Base-by-base conservation (phyloP, 2,113 vertebrate species). In the Jaculus jaculus region DNA sequence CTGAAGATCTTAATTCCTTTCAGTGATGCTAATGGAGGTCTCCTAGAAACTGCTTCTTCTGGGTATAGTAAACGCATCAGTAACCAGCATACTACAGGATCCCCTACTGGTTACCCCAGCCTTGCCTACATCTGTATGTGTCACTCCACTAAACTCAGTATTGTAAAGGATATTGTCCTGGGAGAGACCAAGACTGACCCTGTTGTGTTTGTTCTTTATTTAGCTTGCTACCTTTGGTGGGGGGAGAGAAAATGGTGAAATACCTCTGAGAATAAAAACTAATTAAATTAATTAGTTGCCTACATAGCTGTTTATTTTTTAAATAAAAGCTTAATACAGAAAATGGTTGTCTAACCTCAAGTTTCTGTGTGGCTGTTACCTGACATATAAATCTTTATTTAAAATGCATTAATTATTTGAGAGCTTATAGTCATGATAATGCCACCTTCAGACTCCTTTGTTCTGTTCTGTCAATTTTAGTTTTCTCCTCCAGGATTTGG, bases 361-460 rank as follows among this genome's bases (percentile, higher is more conserved):
- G 95, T 92, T 93, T 54, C 61, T 91, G 4, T 37, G 51, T 68
- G 58, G 84, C 66, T 77, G 30, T 77, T 83, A 84, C 34, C 77
- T 84, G 39, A 90, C 58, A 5, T 73, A 18, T 92, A 93, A 93
- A 75, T 85, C 94, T 83, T 92, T 79, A 88, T 89, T 72, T 90
- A 16, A 79, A 90, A 17, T 47, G 39, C 23, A 58, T 93, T 88
- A 54, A 82, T 96, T 87, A 91, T 93, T 94, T 37, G 5, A 58
- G 30, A 20, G 21, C 24, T 87, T 77, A 74, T 69, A 77, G 61
- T 74, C 79, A 30, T 61, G 82, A 71, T 51, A 80, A 7, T 69
- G 7, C 37, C 74, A n/a, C 74, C 37, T 90, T 87, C 11, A 73
- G 30, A 61, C 39, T 54, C 68, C 34, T 90, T 63, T 94, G 39